phyloP scores from a whole-genome alignment of 2,113 vertebrate genomes.

The Pimephales promelas region DNA sequence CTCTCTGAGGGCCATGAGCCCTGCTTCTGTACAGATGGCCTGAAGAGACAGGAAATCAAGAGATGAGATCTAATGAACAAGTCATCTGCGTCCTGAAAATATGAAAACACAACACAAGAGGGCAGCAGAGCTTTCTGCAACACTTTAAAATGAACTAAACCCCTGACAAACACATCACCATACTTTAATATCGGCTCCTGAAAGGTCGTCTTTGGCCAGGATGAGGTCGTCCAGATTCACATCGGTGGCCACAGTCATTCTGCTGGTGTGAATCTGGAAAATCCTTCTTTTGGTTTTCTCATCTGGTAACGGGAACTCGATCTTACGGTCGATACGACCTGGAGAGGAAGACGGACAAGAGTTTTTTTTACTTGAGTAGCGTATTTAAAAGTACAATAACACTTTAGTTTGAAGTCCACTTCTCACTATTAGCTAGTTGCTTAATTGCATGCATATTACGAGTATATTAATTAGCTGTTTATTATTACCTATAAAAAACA shows the following conservation, averaged over 20 bases:
- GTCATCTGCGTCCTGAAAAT: neutral
- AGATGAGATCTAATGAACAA: neutral
- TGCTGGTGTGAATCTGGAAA: constrained; percentile 95
- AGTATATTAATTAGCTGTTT: too few species aligned
- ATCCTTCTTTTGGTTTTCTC: constrained; percentile 96
- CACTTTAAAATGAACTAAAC: neutral
- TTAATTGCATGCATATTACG: too few species aligned
- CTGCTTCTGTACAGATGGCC: constrained; percentile 98
- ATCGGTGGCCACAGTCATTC: constrained; percentile 91
- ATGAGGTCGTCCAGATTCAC: constrained; percentile 94
- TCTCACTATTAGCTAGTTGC: too few species aligned
- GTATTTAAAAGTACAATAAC: too few species aligned
- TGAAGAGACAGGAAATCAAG: constrained; percentile 59
- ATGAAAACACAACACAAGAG: neutral
- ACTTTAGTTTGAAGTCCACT: too few species aligned
- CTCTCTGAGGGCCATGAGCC: constrained; percentile 93
- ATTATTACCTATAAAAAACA: too few species aligned
- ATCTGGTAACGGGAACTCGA: constrained; percentile 93
- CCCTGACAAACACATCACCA: neutral
- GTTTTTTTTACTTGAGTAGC: too few species aligned
- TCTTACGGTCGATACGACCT: constrained; percentile 96
- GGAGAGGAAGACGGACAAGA: constrained; percentile 24
- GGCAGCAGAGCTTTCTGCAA: neutral
- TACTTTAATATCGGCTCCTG: constrained; percentile 95
- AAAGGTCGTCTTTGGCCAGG: constrained; percentile 95